phyloP scores from a whole-genome alignment of 2,888 invertebrate genomes.

The Pecten maximus region DNA sequence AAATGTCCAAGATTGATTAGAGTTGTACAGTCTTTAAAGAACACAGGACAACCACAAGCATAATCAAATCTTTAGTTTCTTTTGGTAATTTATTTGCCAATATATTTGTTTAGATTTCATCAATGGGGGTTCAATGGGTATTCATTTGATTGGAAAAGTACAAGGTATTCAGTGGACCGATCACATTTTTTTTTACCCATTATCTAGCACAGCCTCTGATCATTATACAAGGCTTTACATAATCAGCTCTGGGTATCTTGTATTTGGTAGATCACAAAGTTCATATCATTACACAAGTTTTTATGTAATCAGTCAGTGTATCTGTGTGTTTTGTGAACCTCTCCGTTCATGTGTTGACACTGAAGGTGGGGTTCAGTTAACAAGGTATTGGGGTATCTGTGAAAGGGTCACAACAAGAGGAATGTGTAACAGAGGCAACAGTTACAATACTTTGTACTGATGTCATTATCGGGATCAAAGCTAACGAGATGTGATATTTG shows the following conservation, averaged over 20 bases:
- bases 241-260: neutral
- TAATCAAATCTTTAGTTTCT: neutral
- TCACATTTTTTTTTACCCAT: neutral
- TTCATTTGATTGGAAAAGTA: neutral
- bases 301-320: neutral
- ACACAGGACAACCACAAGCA: neutral
- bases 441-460: neutral
- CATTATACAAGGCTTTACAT: neutral
- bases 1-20: neutral
- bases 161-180: neutral
- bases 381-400: neutral
- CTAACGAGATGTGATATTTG: slow-evolving; percentile 9
- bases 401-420: neutral
- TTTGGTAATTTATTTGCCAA: neutral
- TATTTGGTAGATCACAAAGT: neutral
- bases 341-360: neutral
- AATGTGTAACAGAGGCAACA: neutral
- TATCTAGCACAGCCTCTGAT: neutral
- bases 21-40: neutral
- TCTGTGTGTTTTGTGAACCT: neutral
- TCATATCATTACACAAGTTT: neutral
- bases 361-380: neutral
- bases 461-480: slow-evolving; percentile 27
- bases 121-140: neutral
- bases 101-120: neutral